These are phyloP conservation scores for Melitaea cinxia DNA, from an alignment of 1,140 invertebrate species.

Conservation along the genomic window DNA sequence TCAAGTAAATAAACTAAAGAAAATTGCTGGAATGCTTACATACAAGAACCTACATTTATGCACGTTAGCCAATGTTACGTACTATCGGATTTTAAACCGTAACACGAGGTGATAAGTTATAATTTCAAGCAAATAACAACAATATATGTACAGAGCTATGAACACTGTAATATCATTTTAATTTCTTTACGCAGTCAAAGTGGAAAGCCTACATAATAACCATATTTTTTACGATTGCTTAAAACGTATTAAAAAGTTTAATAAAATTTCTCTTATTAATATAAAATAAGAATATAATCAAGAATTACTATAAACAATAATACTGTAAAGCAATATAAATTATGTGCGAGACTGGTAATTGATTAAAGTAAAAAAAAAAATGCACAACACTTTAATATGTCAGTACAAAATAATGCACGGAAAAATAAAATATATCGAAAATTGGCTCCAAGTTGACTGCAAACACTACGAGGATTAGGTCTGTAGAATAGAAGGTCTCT, in stretches of 20 bases:
- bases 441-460: conserved; percentile 46
- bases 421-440: conserved; percentile 10
- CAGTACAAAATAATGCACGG: background rate
- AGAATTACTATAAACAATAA: background rate
- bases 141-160: conserved; percentile 50
- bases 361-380: background rate
- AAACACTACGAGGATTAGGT: conserved; percentile 47
- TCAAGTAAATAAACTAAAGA: conserved; percentile 35
- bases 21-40: conserved; percentile 56
- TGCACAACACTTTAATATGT: background rate
- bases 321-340: background rate
- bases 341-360: background rate
- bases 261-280: conserved; percentile 3
- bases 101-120: conserved; percentile 33
- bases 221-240: background rate
- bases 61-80: conserved; percentile 15
- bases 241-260: background rate
- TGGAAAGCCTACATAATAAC: background rate
- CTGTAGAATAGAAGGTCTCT: conserved; percentile 21
- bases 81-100: conserved; percentile 32
- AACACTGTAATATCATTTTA: conserved; percentile 70
- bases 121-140: conserved; percentile 44
- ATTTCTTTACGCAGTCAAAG: conserved; percentile 50
- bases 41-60: conserved; percentile 44
- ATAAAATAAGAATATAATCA: conserved; percentile 11